Conservation (phyloP, 2,113 vertebrate species). For the Dermatemys mawii region DNA sequence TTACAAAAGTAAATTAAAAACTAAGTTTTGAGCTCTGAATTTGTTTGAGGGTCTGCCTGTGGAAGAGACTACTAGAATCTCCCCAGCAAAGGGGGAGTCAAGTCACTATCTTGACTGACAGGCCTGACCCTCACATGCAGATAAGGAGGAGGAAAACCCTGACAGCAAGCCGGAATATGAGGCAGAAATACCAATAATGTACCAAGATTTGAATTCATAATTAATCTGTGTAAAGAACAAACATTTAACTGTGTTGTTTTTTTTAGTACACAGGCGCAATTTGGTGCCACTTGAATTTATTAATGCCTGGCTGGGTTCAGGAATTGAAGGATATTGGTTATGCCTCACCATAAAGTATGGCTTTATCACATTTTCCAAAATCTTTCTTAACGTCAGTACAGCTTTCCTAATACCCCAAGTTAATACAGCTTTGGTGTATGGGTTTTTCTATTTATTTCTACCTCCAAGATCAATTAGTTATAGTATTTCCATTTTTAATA, state of each 20-base stretch:
- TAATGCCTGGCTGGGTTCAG: neutral
- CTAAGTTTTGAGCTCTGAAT: neutral
- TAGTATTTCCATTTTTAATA: neutral
- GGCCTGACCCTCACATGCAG: neutral
- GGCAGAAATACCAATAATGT: neutral
- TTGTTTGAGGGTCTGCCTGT: neutral
- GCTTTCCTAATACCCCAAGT: neutral
- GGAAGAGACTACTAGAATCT: neutral
- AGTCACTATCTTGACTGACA: neutral
- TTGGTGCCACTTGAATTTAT: fast-evolving
- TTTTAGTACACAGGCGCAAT: neutral
- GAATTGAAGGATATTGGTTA: neutral
- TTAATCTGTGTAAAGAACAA: neutral
- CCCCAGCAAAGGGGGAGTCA: neutral
- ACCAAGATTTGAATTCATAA: neutral
- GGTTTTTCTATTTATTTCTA: neutral
- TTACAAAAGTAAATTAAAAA: neutral
- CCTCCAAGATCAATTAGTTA: neutral
- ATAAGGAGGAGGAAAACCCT: neutral
- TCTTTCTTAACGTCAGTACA: neutral
- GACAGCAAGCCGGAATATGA: neutral
- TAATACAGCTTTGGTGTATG: neutral
- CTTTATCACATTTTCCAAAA: neutral
- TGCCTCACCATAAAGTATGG: neutral
- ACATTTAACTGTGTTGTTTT: neutral